A percentile compares a stretch with the other conserved stretches of the same genome.
Conservation (phyloP, 2,113 vertebrate genomes). For the Plestiodon gilberti region DNA sequence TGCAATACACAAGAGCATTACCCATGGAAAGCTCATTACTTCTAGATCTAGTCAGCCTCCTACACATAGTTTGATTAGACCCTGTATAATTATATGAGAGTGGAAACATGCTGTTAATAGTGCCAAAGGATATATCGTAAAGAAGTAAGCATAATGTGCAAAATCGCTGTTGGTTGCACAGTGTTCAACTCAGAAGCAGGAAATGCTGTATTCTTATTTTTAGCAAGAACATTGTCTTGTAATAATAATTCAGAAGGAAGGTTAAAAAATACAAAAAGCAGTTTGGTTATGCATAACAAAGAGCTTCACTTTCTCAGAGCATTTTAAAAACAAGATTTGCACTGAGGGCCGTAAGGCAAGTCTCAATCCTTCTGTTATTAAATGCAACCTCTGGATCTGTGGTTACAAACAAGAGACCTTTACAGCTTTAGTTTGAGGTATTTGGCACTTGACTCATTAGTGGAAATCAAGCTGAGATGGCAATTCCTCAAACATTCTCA, state of each 20-base stretch:
- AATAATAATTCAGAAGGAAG: conserved; percentile 11
- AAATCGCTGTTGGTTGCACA: conserved; percentile 1
- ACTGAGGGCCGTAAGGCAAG: not conserved
- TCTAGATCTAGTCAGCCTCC: conserved; percentile 26
- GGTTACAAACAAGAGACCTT: not conserved
- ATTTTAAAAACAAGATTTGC: not conserved
- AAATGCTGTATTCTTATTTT: not conserved
- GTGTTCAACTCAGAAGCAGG: not conserved
- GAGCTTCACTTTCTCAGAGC: not conserved
- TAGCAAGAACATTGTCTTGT: conserved; percentile 7
- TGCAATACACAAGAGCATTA: conserved; percentile 4
- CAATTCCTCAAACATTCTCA: not conserved
- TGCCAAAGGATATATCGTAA: not conserved
- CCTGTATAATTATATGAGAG: not conserved
- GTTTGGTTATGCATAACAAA: not conserved
- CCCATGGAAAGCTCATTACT: conserved; percentile 22
- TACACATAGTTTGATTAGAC: not conserved
- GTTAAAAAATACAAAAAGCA: not conserved
- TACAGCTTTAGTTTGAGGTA: not conserved
- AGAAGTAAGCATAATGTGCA: conserved; percentile 15
- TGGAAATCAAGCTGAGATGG: not conserved
- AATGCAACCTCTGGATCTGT: not conserved
- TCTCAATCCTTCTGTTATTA: not conserved
- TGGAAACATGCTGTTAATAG: conserved; percentile 36
- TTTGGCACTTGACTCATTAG: conserved; percentile 4